Evolutionary conservation across 2,888 invertebrate genomes (phyloP), one percentile per base, ranked within the genome.

Genomic region (Sturmia bella): DNA sequence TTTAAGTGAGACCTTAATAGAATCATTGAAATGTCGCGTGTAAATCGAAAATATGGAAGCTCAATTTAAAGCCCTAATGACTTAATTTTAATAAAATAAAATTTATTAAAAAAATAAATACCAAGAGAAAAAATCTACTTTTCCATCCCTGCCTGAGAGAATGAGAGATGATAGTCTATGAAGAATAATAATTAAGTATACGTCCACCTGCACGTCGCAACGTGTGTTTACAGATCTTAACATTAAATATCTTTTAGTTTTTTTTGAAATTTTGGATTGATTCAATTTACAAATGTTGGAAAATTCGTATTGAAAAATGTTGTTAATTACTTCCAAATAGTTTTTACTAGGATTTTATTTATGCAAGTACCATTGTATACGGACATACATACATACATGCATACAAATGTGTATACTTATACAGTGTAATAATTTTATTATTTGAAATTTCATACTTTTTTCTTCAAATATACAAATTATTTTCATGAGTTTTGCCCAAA

Each of bases 211-310:
- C n/a, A n/a, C n/a, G n/a, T n/a, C 6, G 6, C 27, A 19, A 56
- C 56, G 41, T 66, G 66, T 57, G 45, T 21, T 75, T 17, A 17
- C 5, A n/a, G 54, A 69, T 61, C n/a, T 43, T 43, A 32, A 54
- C 13, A 24, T 54, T 21, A 39, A 57, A 57, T 50, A 37, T 73
- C 61, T 54, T 43, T 54, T 43, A 43, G 45, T 17, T 56, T 24
- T 70, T 2, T 69, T 39, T 21, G n/a, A 41, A 39, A 57, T 68
- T 64, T 74, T n/a, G n/a, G 64, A 80, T 80, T 75, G 75, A 80
- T 75, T 75, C 59, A 41, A 32, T 17, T 76, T 17, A 11, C 50
- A 17, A 3, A 15, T 48, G 27, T 41, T 70, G 32, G 12, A 52
- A 27, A 37, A 12, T 27, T 27, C 27, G 27, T 27, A 73, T 17